A percentile compares a stretch with the other conserved stretches of the same genome.
Evolutionary conservation across 2,113 vertebrate species (phyloP).

Genomic region (Rhipidura dahli): DNA sequence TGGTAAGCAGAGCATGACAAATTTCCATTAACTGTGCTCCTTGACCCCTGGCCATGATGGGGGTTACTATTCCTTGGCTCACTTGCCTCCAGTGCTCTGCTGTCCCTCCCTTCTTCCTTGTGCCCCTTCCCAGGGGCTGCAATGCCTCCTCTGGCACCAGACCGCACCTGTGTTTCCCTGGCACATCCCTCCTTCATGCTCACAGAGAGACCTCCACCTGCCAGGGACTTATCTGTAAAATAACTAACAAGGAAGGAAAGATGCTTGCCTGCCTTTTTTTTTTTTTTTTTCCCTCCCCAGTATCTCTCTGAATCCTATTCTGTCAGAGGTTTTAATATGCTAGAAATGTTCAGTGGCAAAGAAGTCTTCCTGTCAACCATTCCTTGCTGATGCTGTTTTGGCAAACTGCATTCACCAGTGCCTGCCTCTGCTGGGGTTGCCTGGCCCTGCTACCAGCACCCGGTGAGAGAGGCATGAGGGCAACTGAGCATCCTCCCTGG

Average conservation of each 20-base stretch:
- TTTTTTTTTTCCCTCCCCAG: background rate
- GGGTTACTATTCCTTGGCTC: background rate
- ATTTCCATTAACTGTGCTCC: background rate
- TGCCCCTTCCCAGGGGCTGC: background rate
- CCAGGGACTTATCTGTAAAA: fast-evolving
- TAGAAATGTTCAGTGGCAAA: background rate
- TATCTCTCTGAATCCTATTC: background rate
- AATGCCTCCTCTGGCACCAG: background rate
- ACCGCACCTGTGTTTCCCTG: fast-evolving
- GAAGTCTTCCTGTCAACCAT: background rate
- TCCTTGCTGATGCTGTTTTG: background rate
- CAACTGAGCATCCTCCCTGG: fast-evolving
- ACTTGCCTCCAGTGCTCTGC: background rate
- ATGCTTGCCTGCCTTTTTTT: background rate
- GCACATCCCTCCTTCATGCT: too few species aligned
- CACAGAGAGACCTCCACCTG: background rate
- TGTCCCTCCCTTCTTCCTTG: background rate
- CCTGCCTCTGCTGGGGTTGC: background rate
- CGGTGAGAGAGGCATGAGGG: fast-evolving
- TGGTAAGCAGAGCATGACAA: background rate
- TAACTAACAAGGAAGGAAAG: background rate
- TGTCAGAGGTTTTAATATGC: background rate
- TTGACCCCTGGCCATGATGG: fast-evolving
- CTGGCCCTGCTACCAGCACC: background rate
- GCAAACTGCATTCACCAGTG: background rate